Evolutionary conservation across 2,113 vertebrate species (phyloP).

Genomic region (Pelecanoides urinatrix): DNA sequence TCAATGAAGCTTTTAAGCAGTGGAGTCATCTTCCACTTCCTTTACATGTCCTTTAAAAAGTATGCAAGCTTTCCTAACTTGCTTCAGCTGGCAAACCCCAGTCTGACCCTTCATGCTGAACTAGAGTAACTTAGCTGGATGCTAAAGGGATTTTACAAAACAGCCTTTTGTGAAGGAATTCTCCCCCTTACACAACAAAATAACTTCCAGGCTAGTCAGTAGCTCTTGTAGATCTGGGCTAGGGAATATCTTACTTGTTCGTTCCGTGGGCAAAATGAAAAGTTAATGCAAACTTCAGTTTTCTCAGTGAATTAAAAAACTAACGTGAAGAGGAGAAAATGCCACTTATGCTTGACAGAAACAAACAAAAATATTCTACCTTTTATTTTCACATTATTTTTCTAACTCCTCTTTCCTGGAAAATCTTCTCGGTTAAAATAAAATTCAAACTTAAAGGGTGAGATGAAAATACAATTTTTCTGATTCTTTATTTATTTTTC

Average conservation of each 20-base stretch:
- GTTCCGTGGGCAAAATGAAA: background rate
- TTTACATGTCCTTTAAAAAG: background rate
- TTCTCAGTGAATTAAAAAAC: background rate
- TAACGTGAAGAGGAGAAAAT: background rate
- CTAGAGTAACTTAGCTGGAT: background rate
- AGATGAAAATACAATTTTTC: background rate
- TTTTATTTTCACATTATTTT: background rate
- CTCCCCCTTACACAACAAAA: background rate
- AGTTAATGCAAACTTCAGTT: background rate
- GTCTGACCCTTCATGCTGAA: background rate
- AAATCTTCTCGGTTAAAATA: background rate
- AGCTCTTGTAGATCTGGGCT: background rate
- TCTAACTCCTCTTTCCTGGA: background rate
- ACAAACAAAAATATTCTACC: background rate
- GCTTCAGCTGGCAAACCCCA: background rate
- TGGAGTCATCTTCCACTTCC: background rate
- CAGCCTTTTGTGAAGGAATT: background rate
- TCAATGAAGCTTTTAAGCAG: slow-evolving; percentile 23
- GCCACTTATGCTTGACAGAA: background rate
- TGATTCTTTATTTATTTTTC: background rate
- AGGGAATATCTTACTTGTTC: background rate
- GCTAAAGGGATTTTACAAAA: background rate
- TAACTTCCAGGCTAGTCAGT: background rate
- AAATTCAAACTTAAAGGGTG: background rate
- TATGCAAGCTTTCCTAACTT: background rate